Conservation (phyloP, 2,888 invertebrate genomes). For the Phalangium opilio region DNA sequence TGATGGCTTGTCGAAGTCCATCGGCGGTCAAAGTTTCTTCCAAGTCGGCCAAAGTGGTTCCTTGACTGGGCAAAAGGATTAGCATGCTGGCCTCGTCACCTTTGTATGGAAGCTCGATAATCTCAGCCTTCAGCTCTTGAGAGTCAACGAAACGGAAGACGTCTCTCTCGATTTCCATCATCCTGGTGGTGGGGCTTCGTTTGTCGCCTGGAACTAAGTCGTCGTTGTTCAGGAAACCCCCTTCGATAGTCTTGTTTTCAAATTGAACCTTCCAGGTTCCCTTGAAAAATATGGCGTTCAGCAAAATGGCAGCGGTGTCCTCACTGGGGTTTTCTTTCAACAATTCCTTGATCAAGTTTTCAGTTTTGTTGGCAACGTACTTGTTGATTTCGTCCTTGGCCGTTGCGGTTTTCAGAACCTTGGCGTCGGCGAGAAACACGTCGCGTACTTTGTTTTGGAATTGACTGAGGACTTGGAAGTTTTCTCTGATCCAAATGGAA, state of each 20-base stretch:
- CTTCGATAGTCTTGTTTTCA: too few species aligned
- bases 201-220: too few species aligned
- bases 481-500: neutral
- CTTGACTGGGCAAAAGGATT: neutral
- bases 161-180: too few species aligned
- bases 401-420: neutral
- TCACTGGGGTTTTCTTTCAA: neutral
- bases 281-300: constrained; percentile 6
- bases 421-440: neutral
- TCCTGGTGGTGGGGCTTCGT: too few species aligned
- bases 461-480: neutral
- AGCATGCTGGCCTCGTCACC: constrained; percentile 4
- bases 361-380: constrained; percentile 3
- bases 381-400: constrained; percentile 2
- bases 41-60: neutral
- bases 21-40: neutral
- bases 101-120: constrained; percentile 4
- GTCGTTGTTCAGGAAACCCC: too few species aligned
- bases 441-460: too few species aligned
- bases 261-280: constrained; percentile 4
- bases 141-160: neutral
- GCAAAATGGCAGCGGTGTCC: neutral
- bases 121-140: neutral
- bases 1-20: neutral
- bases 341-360: neutral